Evolutionary conservation across 2,888 invertebrate species (phyloP).

Genomic region (Leucania comma): DNA sequence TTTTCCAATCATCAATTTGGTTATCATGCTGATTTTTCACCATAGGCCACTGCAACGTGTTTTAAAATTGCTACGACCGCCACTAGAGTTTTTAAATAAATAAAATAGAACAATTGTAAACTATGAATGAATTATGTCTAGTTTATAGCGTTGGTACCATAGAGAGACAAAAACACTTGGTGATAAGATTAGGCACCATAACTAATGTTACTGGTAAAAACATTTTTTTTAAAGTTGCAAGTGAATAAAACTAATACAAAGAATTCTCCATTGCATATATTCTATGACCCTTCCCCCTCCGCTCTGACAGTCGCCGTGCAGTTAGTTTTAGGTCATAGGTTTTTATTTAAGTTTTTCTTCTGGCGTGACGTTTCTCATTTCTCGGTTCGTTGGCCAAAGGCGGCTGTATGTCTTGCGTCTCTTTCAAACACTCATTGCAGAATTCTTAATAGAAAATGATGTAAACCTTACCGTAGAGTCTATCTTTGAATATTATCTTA

Average conservation of each 20-base stretch:
- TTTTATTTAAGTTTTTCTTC: slow-evolving; percentile 47
- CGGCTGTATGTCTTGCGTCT: slow-evolving; percentile 13
- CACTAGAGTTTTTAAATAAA: too few relatives aligned
- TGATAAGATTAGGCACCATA: too few relatives aligned
- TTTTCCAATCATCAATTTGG: too few relatives aligned
- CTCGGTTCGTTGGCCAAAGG: slow-evolving; percentile 37
- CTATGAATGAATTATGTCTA: too few relatives aligned
- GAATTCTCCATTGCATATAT: not conserved
- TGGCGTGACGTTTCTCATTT: slow-evolving; percentile 51
- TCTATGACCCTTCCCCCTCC: not conserved
- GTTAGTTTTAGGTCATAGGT: slow-evolving; percentile 37
- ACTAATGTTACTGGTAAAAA: too few relatives aligned
- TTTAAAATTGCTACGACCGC: too few relatives aligned
- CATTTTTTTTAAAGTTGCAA: not conserved
- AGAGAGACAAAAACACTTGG: too few relatives aligned
- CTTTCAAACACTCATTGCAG: not conserved
- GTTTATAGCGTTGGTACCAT: too few relatives aligned
- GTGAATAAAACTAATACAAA: not conserved
- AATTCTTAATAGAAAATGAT: not conserved
- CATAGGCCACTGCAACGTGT: too few relatives aligned
- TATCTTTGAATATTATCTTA: not conserved
- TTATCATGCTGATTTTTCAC: too few relatives aligned
- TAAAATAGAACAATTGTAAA: too few relatives aligned
- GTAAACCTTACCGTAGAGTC: not conserved
- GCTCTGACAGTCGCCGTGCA: not conserved